A percentile compares a stretch with the other conserved stretches of the same genome.
Conservation (phyloP, 2,888 invertebrate genomes). For the Plebejus argus region DNA sequence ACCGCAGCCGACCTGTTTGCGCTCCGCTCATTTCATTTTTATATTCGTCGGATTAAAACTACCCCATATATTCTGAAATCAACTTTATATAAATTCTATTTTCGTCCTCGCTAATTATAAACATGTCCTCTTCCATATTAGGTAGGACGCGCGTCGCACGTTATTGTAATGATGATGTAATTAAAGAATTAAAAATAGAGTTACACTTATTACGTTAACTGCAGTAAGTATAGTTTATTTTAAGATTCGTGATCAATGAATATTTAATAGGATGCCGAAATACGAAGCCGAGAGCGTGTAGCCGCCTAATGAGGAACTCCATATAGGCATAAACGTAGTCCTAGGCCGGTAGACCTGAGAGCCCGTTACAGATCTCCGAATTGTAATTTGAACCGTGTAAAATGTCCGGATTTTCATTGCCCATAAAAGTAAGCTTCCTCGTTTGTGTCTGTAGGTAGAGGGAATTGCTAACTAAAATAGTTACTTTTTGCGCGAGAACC, state of each 20-base stretch:
- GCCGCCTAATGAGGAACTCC: constrained; percentile 67
- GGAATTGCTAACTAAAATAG: background rate
- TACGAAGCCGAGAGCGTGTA: constrained; percentile 57
- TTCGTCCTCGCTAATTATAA: constrained; percentile 34
- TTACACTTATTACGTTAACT: background rate
- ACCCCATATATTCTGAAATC: constrained; percentile 55
- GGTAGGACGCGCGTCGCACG: background rate
- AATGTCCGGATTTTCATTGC: background rate
- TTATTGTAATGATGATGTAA: background rate
- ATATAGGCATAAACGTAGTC: constrained; percentile 51
- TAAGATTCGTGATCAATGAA: constrained; percentile 66
- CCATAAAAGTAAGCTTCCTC: background rate
- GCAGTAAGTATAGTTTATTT: constrained; percentile 40
- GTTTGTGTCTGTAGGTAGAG: background rate
- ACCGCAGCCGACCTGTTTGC: constrained; percentile 36
- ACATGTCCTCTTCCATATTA: background rate
- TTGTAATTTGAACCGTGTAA: constrained; percentile 63
- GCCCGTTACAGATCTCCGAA: constrained; percentile 70
- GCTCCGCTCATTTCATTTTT: constrained; percentile 60
- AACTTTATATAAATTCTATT: constrained; percentile 57
- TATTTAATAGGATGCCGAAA: constrained; percentile 63
- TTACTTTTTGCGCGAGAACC: background rate
- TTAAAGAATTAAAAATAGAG: constrained; percentile 14
- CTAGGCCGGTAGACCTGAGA: constrained; percentile 54
- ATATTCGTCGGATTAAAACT: constrained; percentile 65